Conservation (phyloP, 1,140 invertebrate genomes). For the Drosophila trapezifrons region DNA sequence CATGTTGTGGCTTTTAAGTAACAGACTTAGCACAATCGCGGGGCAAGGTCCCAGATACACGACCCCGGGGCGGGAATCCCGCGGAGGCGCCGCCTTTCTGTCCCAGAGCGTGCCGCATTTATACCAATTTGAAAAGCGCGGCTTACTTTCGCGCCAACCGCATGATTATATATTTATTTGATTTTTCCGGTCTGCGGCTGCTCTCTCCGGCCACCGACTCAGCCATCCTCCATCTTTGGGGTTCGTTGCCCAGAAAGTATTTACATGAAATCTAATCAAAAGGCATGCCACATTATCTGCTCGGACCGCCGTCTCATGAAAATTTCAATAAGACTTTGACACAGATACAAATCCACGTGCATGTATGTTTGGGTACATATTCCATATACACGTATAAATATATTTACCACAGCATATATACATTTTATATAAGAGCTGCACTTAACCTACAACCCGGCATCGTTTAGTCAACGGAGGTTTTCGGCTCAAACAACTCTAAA, state of each 20-base stretch:
- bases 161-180: slow-evolving; percentile 82
- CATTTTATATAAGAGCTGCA: slow-evolving; percentile 26
- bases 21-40: slow-evolving; percentile 35
- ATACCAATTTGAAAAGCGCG: slow-evolving; percentile 77
- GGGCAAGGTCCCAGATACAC: slow-evolving; percentile 9
- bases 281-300: slow-evolving; percentile 72
- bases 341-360: slow-evolving; percentile 40
- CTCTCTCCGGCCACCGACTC: neutral
- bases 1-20: slow-evolving; percentile 40
- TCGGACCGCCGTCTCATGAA: slow-evolving; percentile 65
- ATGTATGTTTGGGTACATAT: slow-evolving; percentile 39
- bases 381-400: neutral
- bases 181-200: slow-evolving; percentile 54
- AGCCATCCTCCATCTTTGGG: slow-evolving; percentile 14
- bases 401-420: slow-evolving; percentile 21
- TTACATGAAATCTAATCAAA: slow-evolving; percentile 82
- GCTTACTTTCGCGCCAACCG: slow-evolving; percentile 62
- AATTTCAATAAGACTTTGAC: slow-evolving; percentile 69
- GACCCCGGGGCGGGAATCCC: slow-evolving; percentile 4
- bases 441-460: slow-evolving; percentile 50
- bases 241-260: slow-evolving; percentile 56
- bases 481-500: slow-evolving; percentile 58
- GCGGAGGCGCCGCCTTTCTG: slow-evolving; percentile 10
- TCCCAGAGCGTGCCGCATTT: slow-evolving; percentile 71
- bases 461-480: slow-evolving; percentile 29